Evolutionary conservation across 2,797 vertebrate species (phyloP), one percentile per base, ranked within the genome.

Genomic region (Phoebastria nigripes): DNA sequence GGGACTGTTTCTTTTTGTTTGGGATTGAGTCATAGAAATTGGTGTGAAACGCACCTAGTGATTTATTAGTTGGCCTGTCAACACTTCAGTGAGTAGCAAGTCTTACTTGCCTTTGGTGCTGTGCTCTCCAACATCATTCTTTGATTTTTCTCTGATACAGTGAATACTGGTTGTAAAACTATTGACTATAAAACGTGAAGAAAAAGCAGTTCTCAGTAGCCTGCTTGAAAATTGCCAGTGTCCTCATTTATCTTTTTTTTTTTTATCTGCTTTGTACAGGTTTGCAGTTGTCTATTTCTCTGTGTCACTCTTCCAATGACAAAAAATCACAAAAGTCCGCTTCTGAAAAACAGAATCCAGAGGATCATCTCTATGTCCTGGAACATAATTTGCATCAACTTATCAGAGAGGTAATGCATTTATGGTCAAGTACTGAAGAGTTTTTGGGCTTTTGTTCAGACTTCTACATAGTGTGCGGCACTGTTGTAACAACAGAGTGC

Each of bases 311-410:
- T 12, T 98, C 98, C 73, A 99, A 98, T 79, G 99, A 99, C 81
- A 99, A 99, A 97, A 99, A 99, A 97, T 99, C 98, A 91, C 98
- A 98, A 6, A 98, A 98, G 58, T 76, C 96, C 10, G 98, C 98
- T 92, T 98, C 99, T 26, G 99, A 99, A 77, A 99, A 98, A 95
- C 98, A 98, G 73, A 99, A 98, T 94, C 97, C 98, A 10, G 99
- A 99, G 33, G 99, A 99, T 94, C 99, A 99, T 93, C 98, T 99
- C 5, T 99, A 99, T 46, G 99, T 99, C 25, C 97, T 99, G 15
- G 99, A 99, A 88, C 99, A 99, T 95, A 99, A 99, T 88, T 98
- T 99, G 74, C 99, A 99, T 96, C 99, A 99, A 15, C 98, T 99
- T 95, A 99, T 99, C 91, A 98, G 99, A 99, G 99, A 99, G 99